Conservation (phyloP, 2,888 invertebrate genomes). For the Nasonia oneida region DNA sequence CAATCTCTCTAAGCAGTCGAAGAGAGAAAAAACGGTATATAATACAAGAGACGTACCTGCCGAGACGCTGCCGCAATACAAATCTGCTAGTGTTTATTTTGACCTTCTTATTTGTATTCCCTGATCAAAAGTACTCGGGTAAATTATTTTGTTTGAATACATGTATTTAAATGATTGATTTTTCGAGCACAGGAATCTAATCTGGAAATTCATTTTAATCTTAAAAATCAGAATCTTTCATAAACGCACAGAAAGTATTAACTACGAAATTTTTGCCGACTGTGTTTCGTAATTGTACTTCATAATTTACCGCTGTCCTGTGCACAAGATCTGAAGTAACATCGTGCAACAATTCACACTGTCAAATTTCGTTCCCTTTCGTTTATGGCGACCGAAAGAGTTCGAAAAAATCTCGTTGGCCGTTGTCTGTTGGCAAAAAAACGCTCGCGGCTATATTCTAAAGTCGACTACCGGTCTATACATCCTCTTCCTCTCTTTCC, state of each 20-base stretch:
- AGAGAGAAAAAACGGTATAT: not conserved
- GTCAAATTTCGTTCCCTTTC: not conserved
- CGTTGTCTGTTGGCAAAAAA: conserved; percentile 4
- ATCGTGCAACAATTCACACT: not conserved
- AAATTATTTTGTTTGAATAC: too few relatives aligned
- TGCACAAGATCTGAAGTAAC: too few relatives aligned
- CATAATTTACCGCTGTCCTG: too few relatives aligned
- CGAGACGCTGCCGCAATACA: not conserved
- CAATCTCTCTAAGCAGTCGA: not conserved
- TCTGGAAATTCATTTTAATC: too few relatives aligned
- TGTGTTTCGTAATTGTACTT: too few relatives aligned
- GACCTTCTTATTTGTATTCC: not conserved
- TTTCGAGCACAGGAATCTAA: too few relatives aligned
- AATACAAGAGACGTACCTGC: not conserved
- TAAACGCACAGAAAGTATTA: too few relatives aligned
- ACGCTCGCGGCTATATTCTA: conserved; percentile 5
- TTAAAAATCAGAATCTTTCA: too few relatives aligned
- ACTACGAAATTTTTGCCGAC: too few relatives aligned
- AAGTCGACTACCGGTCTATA: conserved; percentile 52
- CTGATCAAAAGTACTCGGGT: not conserved
- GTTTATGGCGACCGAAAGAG: not conserved
- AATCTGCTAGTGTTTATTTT: not conserved
- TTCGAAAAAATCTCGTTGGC: conserved; percentile 14
- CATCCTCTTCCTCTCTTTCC: conserved; percentile 27
- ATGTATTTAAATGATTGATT: too few relatives aligned